These are phyloP conservation scores for Microtus pennsylvanicus DNA, from an alignment of 2,113 vertebrate genomes.

Conservation along the genomic window DNA sequence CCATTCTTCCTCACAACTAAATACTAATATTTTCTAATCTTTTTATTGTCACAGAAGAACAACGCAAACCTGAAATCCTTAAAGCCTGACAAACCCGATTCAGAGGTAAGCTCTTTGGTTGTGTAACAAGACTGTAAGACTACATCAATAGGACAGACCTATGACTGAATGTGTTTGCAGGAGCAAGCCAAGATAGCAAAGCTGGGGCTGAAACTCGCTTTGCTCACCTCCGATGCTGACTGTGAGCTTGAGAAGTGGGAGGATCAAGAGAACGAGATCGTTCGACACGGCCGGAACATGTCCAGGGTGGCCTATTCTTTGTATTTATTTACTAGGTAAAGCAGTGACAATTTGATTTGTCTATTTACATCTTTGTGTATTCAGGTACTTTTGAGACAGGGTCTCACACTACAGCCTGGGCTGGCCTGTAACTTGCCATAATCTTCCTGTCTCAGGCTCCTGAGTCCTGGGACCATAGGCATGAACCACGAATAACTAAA, in stretches of 20 bases:
- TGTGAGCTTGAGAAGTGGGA: constrained; percentile 96
- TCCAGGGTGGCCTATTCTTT: constrained; percentile 97
- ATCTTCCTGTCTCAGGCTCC: background rate
- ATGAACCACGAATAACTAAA: background rate
- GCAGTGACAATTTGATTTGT: background rate
- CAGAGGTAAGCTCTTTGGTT: constrained; percentile 91
- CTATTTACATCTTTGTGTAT: background rate
- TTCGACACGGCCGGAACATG: constrained; percentile 92
- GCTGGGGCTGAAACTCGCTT: constrained; percentile 94
- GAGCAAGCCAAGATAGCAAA: constrained; percentile 96
- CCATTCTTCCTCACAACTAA: constrained; percentile 36
- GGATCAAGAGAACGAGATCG: constrained; percentile 94
- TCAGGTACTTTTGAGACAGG: background rate
- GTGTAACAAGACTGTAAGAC: background rate
- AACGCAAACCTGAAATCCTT: constrained; percentile 93
- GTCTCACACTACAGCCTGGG: background rate
- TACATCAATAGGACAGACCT: background rate
- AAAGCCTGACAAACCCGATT: constrained; percentile 95
- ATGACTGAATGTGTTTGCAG: constrained; percentile 83
- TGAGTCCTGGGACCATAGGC: background rate
- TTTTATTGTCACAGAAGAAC: constrained; percentile 92
- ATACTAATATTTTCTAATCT: constrained; percentile 25
- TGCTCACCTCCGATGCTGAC: constrained; percentile 94
- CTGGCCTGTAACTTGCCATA: background rate
- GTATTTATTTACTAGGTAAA: constrained; percentile 98